Evolutionary conservation across 1,140 invertebrate genomes (phyloP).

Genomic region (Drosophila pruinosa): DNA sequence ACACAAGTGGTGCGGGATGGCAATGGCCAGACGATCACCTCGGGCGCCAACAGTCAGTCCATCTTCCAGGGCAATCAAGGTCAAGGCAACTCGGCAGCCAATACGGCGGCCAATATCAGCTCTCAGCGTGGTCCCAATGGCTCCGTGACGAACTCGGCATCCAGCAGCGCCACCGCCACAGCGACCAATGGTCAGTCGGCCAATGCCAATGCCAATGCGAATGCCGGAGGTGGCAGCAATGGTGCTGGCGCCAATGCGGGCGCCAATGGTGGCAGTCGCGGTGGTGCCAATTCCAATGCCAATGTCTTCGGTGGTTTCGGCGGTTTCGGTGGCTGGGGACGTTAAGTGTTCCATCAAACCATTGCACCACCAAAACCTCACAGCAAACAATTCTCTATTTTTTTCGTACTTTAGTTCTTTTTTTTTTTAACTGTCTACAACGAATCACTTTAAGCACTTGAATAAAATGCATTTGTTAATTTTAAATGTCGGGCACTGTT

Average conservation of each 20-base stretch:
- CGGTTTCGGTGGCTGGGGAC: conserved; percentile 37
- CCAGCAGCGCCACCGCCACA: conserved; percentile 57
- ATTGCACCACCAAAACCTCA: background rate
- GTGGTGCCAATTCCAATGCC: conserved; percentile 62
- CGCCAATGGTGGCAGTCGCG: conserved; percentile 12
- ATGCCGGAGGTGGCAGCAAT: conserved; percentile 41
- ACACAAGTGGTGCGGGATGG: conserved; percentile 52
- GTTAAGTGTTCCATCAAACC: conserved; percentile 35
- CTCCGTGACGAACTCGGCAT: conserved; percentile 61
- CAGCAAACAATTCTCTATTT: background rate
- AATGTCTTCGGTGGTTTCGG: conserved; percentile 46
- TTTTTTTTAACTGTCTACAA: conserved; percentile 32
- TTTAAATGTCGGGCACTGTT: conserved; percentile 25
- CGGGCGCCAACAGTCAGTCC: conserved; percentile 73
- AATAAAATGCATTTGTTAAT: conserved; percentile 63
- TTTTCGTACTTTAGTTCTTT: background rate
- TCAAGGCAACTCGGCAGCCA: conserved; percentile 56
- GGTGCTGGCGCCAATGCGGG: background rate
- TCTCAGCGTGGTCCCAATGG: conserved; percentile 59
- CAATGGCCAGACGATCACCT: conserved; percentile 41
- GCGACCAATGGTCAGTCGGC: conserved; percentile 51
- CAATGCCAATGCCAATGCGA: conserved; percentile 62
- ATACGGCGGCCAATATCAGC: conserved; percentile 61
- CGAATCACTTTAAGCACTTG: conserved; percentile 38
- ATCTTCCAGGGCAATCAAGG: conserved; percentile 72